Percentiles rank a stretch among this genome's conserved stretches.
phyloP scores from a whole-genome alignment of 1,140 invertebrate species.

The Papilio polyxenes region DNA sequence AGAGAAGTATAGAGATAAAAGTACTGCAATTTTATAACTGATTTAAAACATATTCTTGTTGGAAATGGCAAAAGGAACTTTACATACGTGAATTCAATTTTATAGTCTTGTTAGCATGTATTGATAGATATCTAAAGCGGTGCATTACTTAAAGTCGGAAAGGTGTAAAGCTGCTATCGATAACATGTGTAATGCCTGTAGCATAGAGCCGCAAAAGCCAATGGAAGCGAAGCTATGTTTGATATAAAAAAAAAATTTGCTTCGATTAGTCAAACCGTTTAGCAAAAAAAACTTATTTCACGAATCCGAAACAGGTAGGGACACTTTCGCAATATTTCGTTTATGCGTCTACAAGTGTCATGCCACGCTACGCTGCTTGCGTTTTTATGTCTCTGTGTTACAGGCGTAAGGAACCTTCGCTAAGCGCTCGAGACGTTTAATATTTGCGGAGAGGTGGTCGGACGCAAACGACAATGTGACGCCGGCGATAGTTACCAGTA shows the following conservation, averaged over 20 bases:
- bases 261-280: background rate
- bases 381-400: background rate
- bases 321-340: background rate
- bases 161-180: background rate
- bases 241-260: background rate
- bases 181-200: background rate
- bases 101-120: background rate
- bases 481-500: constrained; percentile 10
- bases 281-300: background rate
- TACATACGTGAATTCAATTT: background rate
- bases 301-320: background rate
- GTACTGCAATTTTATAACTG: background rate
- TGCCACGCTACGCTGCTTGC: background rate
- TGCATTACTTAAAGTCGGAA: constrained; percentile 17
- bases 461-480: constrained; percentile 23
- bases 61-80: background rate
- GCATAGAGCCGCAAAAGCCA: background rate
- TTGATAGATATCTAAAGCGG: constrained; percentile 3
- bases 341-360: background rate
- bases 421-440: constrained; percentile 35
- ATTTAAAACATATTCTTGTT: background rate
- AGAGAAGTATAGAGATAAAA: background rate
- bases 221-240: background rate
- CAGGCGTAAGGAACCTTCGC: constrained; percentile 15
- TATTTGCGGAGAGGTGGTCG: constrained; percentile 43